Conservation (phyloP, 2,113 vertebrate species). For the Zootoca vivipara region DNA sequence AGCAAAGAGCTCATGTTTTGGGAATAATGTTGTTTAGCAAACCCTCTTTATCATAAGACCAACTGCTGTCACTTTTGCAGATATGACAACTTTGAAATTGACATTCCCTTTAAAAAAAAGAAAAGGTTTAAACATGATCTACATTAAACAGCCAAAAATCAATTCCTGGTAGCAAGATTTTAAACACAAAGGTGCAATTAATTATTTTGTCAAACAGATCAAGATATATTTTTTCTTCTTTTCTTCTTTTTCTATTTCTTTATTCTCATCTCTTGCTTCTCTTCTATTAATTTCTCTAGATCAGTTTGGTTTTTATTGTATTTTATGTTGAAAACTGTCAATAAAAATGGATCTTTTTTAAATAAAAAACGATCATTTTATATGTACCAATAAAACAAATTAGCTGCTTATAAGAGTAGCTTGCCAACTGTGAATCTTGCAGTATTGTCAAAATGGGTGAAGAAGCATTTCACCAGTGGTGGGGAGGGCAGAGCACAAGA, state of each 20-base stretch:
- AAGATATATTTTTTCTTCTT: neutral
- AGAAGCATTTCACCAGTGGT: slow-evolving; percentile 31
- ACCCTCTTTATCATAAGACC: neutral
- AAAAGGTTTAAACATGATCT: neutral
- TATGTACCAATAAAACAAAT: slow-evolving; percentile 24
- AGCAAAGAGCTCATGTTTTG: neutral
- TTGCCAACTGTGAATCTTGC: slow-evolving; percentile 12
- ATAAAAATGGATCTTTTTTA: too few species aligned
- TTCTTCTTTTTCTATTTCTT: too few species aligned
- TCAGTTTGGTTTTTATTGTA: too few species aligned
- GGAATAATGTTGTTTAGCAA: neutral
- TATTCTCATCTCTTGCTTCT: too few species aligned
- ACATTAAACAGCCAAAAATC: slow-evolving; percentile 7
- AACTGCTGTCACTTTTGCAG: neutral
- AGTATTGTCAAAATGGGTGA: neutral
- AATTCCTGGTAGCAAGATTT: neutral
- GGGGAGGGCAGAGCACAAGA: slow-evolving; percentile 32
- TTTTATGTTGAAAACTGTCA: too few species aligned
- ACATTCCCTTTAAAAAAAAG: neutral
- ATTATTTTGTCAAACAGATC: neutral
- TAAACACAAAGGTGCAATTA: slow-evolving; percentile 3
- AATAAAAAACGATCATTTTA: neutral
- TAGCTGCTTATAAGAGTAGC: neutral
- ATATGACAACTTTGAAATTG: neutral
- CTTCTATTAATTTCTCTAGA: too few species aligned